These are phyloP conservation scores for Andrena praecox DNA, from an alignment of 2,888 invertebrate genomes.

Conservation along the genomic window DNA sequence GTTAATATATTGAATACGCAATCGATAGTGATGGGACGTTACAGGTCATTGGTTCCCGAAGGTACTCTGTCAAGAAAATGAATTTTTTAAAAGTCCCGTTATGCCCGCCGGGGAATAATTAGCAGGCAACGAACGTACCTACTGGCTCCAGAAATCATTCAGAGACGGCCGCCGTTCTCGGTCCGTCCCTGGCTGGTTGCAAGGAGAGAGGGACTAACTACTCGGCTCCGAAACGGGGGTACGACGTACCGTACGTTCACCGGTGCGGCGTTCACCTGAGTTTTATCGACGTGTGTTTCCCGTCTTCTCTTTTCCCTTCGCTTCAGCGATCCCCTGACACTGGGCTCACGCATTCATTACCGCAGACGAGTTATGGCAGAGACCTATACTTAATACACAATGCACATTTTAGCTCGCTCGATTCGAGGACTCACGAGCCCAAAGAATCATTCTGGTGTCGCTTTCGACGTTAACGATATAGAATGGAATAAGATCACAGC, in stretches of 20 bases:
- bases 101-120: constrained; percentile 49
- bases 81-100: constrained; percentile 56
- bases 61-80: constrained; percentile 32
- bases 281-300: constrained; percentile 66
- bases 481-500: too few relatives aligned
- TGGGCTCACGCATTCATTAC: constrained; percentile 12
- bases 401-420: not conserved
- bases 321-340: constrained; percentile 17
- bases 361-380: too few relatives aligned
- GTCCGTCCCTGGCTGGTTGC: constrained; percentile 63
- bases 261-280: constrained; percentile 62
- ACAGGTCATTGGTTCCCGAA: constrained; percentile 1
- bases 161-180: constrained; percentile 23
- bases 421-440: not conserved
- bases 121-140: constrained; percentile 54
- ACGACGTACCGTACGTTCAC: constrained; percentile 69
- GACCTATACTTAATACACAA: not conserved
- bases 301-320: constrained; percentile 16
- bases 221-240: constrained; percentile 69
- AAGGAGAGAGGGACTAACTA: constrained; percentile 69
- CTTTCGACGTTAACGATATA: too few relatives aligned
- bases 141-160: constrained; percentile 48
- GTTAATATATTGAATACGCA: not conserved
- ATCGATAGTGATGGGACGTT: not conserved
- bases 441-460: too few relatives aligned